Percentiles rank a stretch among this genome's conserved stretches.
Evolutionary conservation across 2,888 invertebrate species (phyloP).

Genomic region (Trichogramma dendrolimi): DNA sequence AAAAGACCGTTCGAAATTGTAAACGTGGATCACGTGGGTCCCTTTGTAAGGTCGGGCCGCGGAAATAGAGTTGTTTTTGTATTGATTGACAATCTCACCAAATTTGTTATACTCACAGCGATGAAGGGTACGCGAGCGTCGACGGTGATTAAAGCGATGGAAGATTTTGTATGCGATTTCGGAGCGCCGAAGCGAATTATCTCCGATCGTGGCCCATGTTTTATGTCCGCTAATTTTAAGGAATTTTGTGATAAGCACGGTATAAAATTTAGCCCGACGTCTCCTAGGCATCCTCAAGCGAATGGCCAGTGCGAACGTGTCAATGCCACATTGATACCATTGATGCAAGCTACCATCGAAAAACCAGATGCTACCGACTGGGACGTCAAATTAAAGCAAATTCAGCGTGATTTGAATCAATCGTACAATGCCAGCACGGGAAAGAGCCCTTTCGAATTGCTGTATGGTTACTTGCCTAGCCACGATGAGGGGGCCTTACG

Average conservation of each 20-base stretch:
- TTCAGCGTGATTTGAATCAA: constrained; percentile 4
- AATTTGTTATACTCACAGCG: too few relatives aligned
- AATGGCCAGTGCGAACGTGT: constrained; percentile 23
- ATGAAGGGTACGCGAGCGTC: too few relatives aligned
- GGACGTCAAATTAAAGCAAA: not conserved
- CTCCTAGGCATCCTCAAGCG: constrained; percentile 27
- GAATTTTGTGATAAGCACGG: constrained; percentile 14
- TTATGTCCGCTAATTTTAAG: constrained; percentile 18
- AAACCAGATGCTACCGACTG: constrained; percentile 5
- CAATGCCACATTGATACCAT: constrained; percentile 9
- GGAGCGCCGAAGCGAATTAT: constrained; percentile 27
- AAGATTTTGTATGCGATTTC: too few relatives aligned
- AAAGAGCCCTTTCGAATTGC: constrained; percentile 3
- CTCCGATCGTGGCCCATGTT: constrained; percentile 27
- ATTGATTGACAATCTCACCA: too few relatives aligned
- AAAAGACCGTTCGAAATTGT: too few relatives aligned
- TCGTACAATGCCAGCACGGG: constrained; percentile 1
- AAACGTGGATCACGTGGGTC: too few relatives aligned
- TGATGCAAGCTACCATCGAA: not conserved
- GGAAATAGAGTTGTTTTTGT: too few relatives aligned
- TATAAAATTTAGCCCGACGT: constrained; percentile 23
- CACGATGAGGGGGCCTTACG: constrained; percentile 4
- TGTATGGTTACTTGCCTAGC: constrained; percentile 5
- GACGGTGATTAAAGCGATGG: not conserved
- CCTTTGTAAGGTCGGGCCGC: too few relatives aligned